phyloP scores from a whole-genome alignment of 1,140 invertebrate genomes.

The Drosophila eugracilis region DNA sequence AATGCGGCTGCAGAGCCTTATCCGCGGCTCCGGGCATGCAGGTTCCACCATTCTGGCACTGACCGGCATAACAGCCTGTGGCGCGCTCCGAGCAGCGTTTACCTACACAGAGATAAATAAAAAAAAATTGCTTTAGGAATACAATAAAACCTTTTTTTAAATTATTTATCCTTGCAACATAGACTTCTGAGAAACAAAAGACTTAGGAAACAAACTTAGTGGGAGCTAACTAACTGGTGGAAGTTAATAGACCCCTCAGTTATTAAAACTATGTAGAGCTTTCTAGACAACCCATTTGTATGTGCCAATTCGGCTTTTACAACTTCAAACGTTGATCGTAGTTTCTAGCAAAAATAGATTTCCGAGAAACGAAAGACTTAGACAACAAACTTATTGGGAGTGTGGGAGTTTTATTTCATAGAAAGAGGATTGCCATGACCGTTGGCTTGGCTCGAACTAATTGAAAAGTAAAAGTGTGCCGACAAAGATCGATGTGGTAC shows the following conservation, averaged over 20 bases:
- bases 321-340: background rate
- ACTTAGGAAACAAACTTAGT: slow-evolving; percentile 60
- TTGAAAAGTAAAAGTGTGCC: slow-evolving; percentile 76
- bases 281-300: background rate
- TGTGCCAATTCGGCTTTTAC: background rate
- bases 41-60: slow-evolving; percentile 90
- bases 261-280: no score
- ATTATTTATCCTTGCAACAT: background rate
- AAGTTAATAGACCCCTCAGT: no score
- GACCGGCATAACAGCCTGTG: slow-evolving; percentile 78
- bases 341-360: background rate
- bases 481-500: slow-evolving; percentile 72
- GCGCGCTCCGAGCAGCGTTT: slow-evolving; percentile 82
- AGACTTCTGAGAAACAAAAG: slow-evolving; percentile 56
- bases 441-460: slow-evolving; percentile 53
- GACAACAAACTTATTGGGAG: slow-evolving; percentile 57
- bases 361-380: slow-evolving; percentile 63
- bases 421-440: slow-evolving; percentile 42
- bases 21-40: slow-evolving; percentile 86
- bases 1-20: slow-evolving; percentile 74
- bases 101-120: slow-evolving; percentile 31
- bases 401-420: slow-evolving; percentile 14
- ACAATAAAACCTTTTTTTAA: background rate
- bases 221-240: no score
- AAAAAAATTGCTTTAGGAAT: background rate